Base-by-base conservation (phyloP, 2,888 invertebrate species). In the Catocala fraxini region DNA sequence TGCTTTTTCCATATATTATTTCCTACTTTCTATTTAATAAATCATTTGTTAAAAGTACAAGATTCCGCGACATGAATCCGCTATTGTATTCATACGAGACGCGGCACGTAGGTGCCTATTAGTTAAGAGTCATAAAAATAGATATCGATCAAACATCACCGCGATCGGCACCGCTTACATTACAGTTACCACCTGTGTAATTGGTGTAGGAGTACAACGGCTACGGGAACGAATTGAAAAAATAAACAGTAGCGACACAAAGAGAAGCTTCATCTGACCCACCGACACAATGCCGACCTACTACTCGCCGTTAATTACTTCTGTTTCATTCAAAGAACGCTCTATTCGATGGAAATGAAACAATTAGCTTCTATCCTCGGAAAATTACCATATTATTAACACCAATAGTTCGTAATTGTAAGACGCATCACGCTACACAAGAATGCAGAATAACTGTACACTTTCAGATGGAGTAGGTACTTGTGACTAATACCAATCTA, bases 251-350 rank as follows among this genome's bases (percentile, higher is more conserved):
- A 77, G 71, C 80, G 76, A 82, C 73, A 93, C 90, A 93, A 93
- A 88, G 93, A 86, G 81, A 77, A 84, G 86, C 85, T 92, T 92
- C 87, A 90, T 89, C 83, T 82, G 86, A 89, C 84, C 87, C 77
- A 83, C 75, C 81, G 71, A 86, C 80, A 90, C 89, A 91, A 91
- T 87, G 80, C 85, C 87, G 87, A 82, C 86, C 86, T 82, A 89
- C 88, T 89, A 89, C 90, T 87, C 80, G 81, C 84, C 75, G 88
- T 85, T 92, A 91, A 92, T 93, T 93, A 87, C 83, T 75, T 84
- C 80, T 77, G 81, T 84, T 88, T 79, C 83, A 84, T 88, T 87
- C 86, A 90, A 85, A 87, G 87, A 89, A 88, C 76, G 69, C 81
- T 68, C 78, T 85, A 80, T 88, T 88, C 84, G 71, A 82, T 84